phyloP scores from a whole-genome alignment of 1,140 invertebrate genomes.

The Hermetia illucens region DNA sequence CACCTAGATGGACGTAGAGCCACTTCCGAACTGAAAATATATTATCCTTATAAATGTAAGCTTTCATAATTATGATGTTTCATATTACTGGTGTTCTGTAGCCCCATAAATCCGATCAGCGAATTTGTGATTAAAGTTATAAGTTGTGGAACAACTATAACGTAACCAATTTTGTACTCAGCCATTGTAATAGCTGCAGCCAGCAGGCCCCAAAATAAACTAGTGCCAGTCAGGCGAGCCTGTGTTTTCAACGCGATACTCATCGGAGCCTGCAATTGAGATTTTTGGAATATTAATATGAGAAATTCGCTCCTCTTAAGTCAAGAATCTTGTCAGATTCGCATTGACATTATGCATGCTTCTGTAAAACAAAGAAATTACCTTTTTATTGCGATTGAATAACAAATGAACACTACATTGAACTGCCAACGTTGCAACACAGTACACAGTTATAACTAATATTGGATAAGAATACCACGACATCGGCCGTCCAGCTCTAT shows the following conservation, averaged over 20 bases:
- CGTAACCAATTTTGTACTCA: constrained; percentile 32
- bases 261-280: constrained; percentile 6
- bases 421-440: constrained; percentile 9
- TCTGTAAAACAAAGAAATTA: too few relatives aligned
- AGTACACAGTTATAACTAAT: constrained; percentile 9
- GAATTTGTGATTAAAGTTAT: constrained; percentile 27
- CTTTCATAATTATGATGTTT: not conserved
- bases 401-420: constrained; percentile 7
- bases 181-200: constrained; percentile 30
- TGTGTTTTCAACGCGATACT: constrained; percentile 13
- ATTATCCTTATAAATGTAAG: constrained; percentile 1
- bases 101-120: constrained; percentile 15
- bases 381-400: constrained; percentile 3
- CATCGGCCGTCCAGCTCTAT: constrained; percentile 8
- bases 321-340: too few relatives aligned
- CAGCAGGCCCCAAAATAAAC: constrained; percentile 34
- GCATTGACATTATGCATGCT: too few relatives aligned
- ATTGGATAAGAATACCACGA: constrained; percentile 9
- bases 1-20: constrained; percentile 23
- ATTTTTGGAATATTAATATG: not conserved
- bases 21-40: constrained; percentile 25
- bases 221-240: constrained; percentile 19
- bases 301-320: too few relatives aligned
- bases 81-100: constrained; percentile 21
- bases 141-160: constrained; percentile 33